These are phyloP conservation scores for Ophioninae sp. DNA, from an alignment of 2,888 invertebrate species.

Conservation along the genomic window DNA sequence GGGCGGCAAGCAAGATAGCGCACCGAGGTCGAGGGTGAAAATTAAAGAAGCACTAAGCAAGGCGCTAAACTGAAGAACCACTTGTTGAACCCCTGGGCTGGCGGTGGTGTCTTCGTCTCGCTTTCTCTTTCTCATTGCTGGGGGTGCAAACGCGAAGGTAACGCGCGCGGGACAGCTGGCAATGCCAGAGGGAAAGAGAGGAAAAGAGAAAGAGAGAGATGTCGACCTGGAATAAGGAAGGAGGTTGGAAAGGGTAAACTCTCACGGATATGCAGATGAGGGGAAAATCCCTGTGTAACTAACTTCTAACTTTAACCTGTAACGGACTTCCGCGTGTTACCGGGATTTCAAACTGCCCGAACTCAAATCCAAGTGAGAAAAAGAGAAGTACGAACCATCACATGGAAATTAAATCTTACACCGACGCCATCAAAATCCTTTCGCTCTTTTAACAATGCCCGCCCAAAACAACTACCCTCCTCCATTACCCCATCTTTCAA, in stretches of 20 bases:
- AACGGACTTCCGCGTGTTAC: conserved; percentile 66
- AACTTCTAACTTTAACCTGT: conserved; percentile 78
- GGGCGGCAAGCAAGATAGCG: conserved; percentile 51
- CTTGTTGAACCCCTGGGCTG: conserved; percentile 77
- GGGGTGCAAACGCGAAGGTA: conserved; percentile 57
- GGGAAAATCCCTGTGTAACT: conserved; percentile 77
- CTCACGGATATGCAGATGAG: conserved; percentile 79
- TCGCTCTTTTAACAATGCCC: conserved; percentile 28
- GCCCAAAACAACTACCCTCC: conserved; percentile 18
- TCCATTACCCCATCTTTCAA: not conserved
- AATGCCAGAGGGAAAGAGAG: conserved; percentile 49
- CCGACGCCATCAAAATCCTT: conserved; percentile 32
- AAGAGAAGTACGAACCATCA: conserved; percentile 31
- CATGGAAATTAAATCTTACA: conserved; percentile 64
- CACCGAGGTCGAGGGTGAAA: conserved; percentile 67
- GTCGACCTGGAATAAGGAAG: conserved; percentile 43
- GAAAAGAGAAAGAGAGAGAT: conserved; percentile 43
- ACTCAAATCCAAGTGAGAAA: conserved; percentile 15
- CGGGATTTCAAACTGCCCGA: conserved; percentile 47
- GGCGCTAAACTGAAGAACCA: conserved; percentile 80
- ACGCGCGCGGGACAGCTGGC: conserved; percentile 50
- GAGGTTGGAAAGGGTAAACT: conserved; percentile 61
- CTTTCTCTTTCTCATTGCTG: conserved; percentile 61
- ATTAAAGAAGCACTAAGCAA: conserved; percentile 80
- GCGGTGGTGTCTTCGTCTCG: conserved; percentile 44